Conservation (phyloP, 2,797 vertebrate species). For the Neosalanx taihuensis region DNA sequence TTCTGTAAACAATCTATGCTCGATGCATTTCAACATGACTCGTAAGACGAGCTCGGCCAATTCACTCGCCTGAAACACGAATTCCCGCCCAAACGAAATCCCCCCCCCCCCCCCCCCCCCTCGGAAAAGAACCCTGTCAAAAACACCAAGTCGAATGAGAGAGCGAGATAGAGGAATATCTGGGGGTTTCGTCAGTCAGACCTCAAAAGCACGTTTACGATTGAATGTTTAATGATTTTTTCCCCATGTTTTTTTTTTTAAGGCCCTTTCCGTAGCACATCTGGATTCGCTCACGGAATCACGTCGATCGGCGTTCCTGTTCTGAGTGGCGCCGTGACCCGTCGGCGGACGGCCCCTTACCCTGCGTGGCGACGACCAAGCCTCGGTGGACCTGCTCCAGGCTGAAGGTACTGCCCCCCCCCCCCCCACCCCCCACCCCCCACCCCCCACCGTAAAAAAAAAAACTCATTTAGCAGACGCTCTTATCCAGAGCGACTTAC, state of each 20-base stretch:
- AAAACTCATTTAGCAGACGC: no score
- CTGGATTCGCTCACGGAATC: constrained; percentile 32
- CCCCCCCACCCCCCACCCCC: no score
- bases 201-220: not conserved
- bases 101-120: no score
- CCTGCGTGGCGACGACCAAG: no score
- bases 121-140: no score
- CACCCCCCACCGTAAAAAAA: no score
- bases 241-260: not conserved
- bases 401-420: no score
- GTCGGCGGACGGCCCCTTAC: not conserved
- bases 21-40: not conserved
- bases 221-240: no score
- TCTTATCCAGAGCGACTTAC: no score
- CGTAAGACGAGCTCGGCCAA: not conserved
- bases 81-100: no score
- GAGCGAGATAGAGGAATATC: not conserved
- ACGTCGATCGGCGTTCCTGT: constrained; percentile 3
- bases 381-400: no score
- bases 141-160: not conserved
- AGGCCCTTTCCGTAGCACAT: constrained; percentile 34
- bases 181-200: not conserved
- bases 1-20: constrained; percentile 9
- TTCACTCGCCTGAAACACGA: not conserved
- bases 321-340: not conserved